Conservation (phyloP, 2,113 vertebrate species). For the Callaeas wilsoni region DNA sequence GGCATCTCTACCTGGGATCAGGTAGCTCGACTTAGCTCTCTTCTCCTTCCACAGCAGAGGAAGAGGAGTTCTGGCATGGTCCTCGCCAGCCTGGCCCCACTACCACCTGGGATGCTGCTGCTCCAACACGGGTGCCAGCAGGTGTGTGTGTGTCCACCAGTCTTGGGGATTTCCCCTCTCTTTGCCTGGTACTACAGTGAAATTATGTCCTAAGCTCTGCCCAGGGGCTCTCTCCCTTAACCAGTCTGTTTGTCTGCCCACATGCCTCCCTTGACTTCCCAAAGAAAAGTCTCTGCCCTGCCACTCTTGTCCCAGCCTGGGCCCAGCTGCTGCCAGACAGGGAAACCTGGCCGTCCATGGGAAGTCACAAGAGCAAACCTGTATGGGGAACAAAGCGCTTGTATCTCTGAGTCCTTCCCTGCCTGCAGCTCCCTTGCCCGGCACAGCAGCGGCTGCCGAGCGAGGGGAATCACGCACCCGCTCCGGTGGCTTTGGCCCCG, state of each 20-base stretch:
- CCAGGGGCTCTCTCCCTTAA: neutral
- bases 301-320: neutral
- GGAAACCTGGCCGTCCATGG: rapidly evolving
- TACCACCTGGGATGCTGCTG: constrained; percentile 38
- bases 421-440: neutral
- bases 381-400: rapidly evolving
- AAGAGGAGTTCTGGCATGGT: constrained; percentile 57
- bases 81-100: constrained; percentile 46
- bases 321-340: neutral
- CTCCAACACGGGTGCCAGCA: constrained; percentile 41
- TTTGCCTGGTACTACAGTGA: neutral
- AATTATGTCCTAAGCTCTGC: neutral
- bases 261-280: neutral
- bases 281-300: neutral
- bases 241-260: neutral
- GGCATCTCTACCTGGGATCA: neutral
- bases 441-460: neutral
- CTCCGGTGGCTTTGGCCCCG: neutral
- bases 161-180: neutral
- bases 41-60: neutral
- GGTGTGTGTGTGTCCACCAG: constrained; percentile 68
- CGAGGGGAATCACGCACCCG: neutral
- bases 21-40: neutral
- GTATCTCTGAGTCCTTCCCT: neutral
- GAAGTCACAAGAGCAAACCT: rapidly evolving